Evolutionary conservation across 2,797 vertebrate species (phyloP).

Genomic region (Pseudotriccus pelzelni): DNA sequence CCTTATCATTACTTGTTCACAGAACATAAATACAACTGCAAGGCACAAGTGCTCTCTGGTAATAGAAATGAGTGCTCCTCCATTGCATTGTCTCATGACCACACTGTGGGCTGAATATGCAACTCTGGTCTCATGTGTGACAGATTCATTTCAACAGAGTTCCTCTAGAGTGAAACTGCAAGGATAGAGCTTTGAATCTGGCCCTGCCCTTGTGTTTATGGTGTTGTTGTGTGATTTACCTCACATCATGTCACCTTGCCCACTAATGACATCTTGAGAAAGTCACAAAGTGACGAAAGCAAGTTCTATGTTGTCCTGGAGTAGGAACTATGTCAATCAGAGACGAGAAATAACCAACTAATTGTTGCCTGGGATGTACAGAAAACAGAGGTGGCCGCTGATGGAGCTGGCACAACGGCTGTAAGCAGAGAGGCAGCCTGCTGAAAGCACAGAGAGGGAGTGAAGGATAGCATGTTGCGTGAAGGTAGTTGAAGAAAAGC

Average conservation of each 20-base stretch:
- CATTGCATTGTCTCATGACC: neutral
- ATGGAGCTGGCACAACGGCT: neutral
- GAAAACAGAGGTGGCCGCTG: neutral
- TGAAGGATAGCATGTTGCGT: neutral
- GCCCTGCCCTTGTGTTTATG: neutral
- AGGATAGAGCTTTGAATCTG: neutral
- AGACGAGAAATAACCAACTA: neutral
- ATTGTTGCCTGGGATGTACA: neutral
- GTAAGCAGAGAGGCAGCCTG: neutral
- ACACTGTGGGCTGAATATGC: neutral
- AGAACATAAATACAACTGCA: neutral
- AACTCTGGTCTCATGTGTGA: neutral
- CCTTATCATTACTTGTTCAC: neutral
- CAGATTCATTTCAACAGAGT: neutral
- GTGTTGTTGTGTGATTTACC: neutral
- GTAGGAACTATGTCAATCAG: constrained; percentile 2
- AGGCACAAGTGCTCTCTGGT: neutral
- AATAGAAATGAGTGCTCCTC: neutral
- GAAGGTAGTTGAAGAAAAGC: neutral
- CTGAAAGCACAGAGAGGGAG: neutral
- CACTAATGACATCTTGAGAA: neutral
- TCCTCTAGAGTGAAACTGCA: neutral
- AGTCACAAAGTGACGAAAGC: neutral
- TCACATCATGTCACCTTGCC: neutral
- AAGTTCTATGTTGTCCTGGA: neutral